Conservation (phyloP, 2,797 vertebrate species). For the Halcyon smyrnensis region DNA sequence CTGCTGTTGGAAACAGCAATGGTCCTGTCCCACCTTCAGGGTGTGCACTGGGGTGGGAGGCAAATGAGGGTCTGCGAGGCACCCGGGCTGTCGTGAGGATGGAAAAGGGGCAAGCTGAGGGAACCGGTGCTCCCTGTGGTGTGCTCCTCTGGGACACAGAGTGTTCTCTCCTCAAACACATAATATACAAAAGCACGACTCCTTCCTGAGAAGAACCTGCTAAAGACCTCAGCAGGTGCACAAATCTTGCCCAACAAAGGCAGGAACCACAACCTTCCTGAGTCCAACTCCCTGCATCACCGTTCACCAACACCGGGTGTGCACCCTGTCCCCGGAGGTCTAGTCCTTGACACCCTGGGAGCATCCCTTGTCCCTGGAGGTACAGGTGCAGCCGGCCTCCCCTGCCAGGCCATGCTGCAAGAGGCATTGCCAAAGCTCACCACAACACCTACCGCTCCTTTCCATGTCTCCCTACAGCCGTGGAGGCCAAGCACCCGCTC, state of each 20-base stretch:
- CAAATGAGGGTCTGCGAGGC: not conserved
- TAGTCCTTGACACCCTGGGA: too few relatives aligned
- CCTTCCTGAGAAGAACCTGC: not conserved
- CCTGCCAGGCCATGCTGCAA: not conserved
- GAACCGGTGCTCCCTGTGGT: not conserved
- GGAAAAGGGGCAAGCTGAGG: not conserved
- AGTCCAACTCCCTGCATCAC: not conserved
- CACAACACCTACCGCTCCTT: not conserved
- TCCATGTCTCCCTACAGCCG: not conserved
- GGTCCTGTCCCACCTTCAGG: not conserved
- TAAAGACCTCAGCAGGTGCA: not conserved
- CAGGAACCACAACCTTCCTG: not conserved
- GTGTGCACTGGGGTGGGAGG: not conserved
- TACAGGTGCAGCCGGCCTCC: not conserved
- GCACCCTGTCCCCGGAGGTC: too few relatives aligned
- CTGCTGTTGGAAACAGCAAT: not conserved
- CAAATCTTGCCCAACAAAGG: not conserved
- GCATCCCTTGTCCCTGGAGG: too few relatives aligned
- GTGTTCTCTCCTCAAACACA: too few relatives aligned
- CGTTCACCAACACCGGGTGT: not conserved
- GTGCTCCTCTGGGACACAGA: not conserved
- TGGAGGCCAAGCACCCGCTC: not conserved
- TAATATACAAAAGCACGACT: not conserved
- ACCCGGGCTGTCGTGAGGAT: not conserved
- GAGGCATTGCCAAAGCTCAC: not conserved